Conservation (phyloP, 2,797 vertebrate genomes). For the Clarias pachynema region DNA sequence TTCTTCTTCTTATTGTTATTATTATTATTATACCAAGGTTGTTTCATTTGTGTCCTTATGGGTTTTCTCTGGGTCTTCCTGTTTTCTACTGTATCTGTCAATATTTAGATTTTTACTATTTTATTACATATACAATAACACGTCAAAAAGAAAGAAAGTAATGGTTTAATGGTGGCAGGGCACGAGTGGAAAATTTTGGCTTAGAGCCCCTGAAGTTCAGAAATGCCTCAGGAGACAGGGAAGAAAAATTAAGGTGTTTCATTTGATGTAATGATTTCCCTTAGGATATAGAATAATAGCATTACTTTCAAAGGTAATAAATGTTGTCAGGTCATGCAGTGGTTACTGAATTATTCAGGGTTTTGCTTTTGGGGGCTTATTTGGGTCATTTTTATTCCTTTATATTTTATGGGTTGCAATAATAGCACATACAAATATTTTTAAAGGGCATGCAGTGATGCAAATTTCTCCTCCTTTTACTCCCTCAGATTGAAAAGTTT, state of each 20-base stretch:
- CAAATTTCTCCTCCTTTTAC: not conserved
- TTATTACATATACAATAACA: not conserved
- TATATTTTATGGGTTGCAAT: not conserved
- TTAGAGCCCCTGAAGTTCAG: not conserved
- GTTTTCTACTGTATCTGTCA: not conserved
- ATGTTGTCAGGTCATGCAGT: slow-evolving; percentile 41
- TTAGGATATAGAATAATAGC: slow-evolving; percentile 43
- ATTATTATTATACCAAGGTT: not conserved
- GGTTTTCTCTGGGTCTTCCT: not conserved
- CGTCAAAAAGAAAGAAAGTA: not conserved
- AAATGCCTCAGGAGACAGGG: not conserved
- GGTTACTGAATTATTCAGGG: slow-evolving; percentile 47
- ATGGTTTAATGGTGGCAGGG: not conserved
- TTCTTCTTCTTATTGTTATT: not conserved
- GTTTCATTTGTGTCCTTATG: not conserved
- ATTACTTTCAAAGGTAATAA: slow-evolving; percentile 52
- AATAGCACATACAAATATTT: slow-evolving; percentile 5
- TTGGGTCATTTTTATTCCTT: slow-evolving; percentile 27
- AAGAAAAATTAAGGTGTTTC: slow-evolving; percentile 23
- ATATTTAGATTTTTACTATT: not conserved
- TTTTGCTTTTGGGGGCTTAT: slow-evolving; percentile 37
- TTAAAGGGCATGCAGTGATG: slow-evolving; percentile 3
- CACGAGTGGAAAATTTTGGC: not conserved
- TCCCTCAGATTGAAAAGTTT: not conserved
- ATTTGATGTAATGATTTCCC: slow-evolving; percentile 34